Conservation (phyloP, 1,140 invertebrate species). For the Drosophila orena region DNA sequence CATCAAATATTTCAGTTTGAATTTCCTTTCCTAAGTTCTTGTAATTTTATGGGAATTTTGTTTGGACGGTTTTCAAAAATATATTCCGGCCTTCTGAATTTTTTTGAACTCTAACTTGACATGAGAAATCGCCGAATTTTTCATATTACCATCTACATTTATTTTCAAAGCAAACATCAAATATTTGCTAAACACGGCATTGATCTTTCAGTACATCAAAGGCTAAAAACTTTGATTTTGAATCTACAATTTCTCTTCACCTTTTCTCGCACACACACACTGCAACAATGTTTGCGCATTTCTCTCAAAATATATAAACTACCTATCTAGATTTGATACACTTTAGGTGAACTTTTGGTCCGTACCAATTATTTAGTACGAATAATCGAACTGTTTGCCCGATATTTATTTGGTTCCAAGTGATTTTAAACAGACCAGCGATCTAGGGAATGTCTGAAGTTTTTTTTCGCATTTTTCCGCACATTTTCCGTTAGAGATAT, state of each 20-base stretch:
- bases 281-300: conserved; percentile 16
- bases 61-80: not conserved
- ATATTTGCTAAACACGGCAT: conserved; percentile 3
- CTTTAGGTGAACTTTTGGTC: conserved; percentile 3
- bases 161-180: not conserved
- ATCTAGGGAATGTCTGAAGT: conserved; percentile 38
- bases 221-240: not conserved
- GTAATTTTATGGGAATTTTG: not conserved
- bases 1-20: not conserved
- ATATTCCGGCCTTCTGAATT: no score
- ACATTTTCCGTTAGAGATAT: not conserved
- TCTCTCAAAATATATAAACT: conserved; percentile 17
- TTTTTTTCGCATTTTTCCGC: conserved; percentile 14
- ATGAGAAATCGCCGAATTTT: not conserved
- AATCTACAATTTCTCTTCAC: not conserved
- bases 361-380: conserved; percentile 28
- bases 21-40: no score
- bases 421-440: conserved; percentile 66
- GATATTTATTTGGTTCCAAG: conserved; percentile 73
- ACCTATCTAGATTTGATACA: conserved; percentile 20
- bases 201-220: conserved; percentile 19
- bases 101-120: not conserved
- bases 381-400: conserved; percentile 34
- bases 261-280: not conserved
- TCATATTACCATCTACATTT: not conserved